These are phyloP conservation scores for Orientallactaga bullata DNA, from an alignment of 2,113 vertebrate species.

Conservation along the genomic window DNA sequence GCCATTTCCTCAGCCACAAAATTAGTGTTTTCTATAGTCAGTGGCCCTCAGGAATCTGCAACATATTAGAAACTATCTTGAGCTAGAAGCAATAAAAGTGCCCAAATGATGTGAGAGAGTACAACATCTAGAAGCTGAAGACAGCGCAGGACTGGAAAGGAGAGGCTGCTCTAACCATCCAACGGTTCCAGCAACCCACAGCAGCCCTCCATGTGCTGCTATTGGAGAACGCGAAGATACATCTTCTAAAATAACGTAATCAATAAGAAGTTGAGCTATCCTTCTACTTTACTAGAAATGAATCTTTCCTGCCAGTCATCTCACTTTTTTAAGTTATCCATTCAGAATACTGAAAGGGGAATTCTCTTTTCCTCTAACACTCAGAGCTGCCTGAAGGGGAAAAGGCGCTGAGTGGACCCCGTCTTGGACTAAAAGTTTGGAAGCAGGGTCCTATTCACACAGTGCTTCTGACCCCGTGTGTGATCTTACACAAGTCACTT, in stretches of 20 bases:
- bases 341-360: not conserved
- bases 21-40: not conserved
- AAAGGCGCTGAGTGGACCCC: slow-evolving; percentile 39
- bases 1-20: not conserved
- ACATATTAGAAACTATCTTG: not conserved
- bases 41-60: not conserved
- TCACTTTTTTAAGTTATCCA: not conserved
- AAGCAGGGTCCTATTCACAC: slow-evolving; percentile 73
- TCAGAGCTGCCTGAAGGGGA: not conserved
- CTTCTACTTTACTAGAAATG: not conserved
- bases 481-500: slow-evolving; percentile 75
- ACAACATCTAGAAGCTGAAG: no score
- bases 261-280: not conserved
- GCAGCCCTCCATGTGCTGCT: fast-evolving
- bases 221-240: not conserved
- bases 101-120: not conserved
- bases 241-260: not conserved
- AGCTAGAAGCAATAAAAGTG: not conserved
- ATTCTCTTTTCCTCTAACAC: not conserved
- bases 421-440: slow-evolving; percentile 35
- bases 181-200: not conserved
- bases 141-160: fast-evolving
- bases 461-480: slow-evolving; percentile 70
- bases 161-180: not conserved
- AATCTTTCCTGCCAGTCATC: not conserved